These are phyloP conservation scores for Peromyscus nudipes DNA, from an alignment of 2,797 vertebrate species.

Conservation along the genomic window DNA sequence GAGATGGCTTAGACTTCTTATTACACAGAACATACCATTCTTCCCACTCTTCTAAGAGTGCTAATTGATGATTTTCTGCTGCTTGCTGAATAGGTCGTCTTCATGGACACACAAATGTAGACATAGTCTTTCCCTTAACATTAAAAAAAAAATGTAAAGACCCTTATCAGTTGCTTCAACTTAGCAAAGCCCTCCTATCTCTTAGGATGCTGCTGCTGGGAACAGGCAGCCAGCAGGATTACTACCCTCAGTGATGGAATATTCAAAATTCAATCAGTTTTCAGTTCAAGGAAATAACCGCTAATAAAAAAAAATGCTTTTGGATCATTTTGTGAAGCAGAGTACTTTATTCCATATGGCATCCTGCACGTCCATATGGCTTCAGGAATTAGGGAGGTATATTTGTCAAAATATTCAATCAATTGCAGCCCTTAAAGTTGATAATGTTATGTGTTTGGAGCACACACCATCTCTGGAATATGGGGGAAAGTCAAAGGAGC, in stretches of 20 bases:
- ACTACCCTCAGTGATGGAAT: constrained; percentile 82
- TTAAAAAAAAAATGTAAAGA: background rate
- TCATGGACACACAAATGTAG: background rate
- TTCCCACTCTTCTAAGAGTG: background rate
- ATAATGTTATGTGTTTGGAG: constrained; percentile 87
- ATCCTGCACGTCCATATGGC: constrained; percentile 84
- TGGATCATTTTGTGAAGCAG: constrained; percentile 84
- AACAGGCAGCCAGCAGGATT: constrained; percentile 79
- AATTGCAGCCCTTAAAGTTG: constrained; percentile 87
- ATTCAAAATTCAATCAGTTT: constrained; percentile 87
- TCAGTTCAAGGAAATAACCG: constrained; percentile 86
- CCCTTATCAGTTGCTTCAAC: constrained; percentile 50
- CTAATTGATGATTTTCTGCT: background rate
- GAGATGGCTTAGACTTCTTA: background rate
- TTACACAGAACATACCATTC: background rate
- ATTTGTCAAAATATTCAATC: constrained; percentile 87
- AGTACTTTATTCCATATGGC: constrained; percentile 85
- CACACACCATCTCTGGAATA: constrained; percentile 78
- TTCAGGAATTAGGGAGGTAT: constrained; percentile 87
- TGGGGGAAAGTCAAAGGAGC: constrained; percentile 83
- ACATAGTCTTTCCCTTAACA: background rate
- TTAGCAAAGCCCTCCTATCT: constrained; percentile 40
- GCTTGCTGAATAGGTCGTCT: background rate
- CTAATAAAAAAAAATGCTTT: constrained; percentile 87
- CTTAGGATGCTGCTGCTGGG: constrained; percentile 80